phyloP scores from a whole-genome alignment of 2,797 vertebrate species.

The Argya squamiceps region DNA sequence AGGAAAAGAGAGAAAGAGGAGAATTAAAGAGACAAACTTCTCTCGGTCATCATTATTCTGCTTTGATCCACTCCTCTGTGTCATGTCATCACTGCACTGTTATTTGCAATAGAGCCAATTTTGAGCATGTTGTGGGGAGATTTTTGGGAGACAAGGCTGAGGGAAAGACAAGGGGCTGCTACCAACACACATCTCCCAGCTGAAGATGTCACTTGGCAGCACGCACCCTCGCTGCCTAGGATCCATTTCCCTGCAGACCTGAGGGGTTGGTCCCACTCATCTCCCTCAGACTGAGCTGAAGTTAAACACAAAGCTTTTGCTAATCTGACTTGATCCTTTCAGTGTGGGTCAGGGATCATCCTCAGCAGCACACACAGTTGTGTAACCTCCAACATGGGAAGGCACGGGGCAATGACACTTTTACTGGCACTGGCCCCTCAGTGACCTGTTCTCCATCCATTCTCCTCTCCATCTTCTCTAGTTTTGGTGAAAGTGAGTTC shows the following conservation, averaged over 20 bases:
- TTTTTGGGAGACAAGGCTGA: background rate
- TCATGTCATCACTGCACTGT: background rate
- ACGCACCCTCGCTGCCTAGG: rapidly evolving
- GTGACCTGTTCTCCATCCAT: background rate
- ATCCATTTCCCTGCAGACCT: background rate
- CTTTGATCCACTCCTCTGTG: background rate
- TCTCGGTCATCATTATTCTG: background rate
- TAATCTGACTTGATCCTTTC: background rate
- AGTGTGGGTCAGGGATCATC: background rate
- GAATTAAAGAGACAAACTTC: background rate
- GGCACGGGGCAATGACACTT: background rate
- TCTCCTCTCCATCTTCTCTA: background rate
- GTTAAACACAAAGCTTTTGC: background rate
- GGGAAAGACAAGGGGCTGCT: background rate
- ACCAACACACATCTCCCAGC: rapidly evolving
- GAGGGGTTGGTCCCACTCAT: background rate
- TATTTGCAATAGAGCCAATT: background rate
- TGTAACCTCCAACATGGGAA: background rate
- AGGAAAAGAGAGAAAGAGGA: background rate
- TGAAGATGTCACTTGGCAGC: background rate
- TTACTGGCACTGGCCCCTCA: background rate
- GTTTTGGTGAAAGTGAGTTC: background rate
- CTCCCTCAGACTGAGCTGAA: background rate
- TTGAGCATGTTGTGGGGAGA: rapidly evolving
- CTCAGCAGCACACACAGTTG: background rate